phyloP scores from a whole-genome alignment of 35 echinoderm and acorn worm genomes.

The Amphiura filiformis region DNA sequence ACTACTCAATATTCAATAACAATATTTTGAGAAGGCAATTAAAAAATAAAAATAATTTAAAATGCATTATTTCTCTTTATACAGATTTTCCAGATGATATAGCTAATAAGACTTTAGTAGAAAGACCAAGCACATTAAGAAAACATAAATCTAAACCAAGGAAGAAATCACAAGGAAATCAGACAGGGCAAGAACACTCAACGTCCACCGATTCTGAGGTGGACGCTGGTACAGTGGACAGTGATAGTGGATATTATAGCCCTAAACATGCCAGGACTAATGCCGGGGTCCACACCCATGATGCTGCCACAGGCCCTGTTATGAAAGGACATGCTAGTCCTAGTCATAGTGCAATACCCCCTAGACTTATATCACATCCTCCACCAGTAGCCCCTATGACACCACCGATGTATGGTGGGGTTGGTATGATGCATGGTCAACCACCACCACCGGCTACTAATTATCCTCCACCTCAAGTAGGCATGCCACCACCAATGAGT shows the following conservation, averaged over 20 bases:
- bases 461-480: neutral
- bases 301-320: constrained; percentile 39
- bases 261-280: constrained; percentile 59
- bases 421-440: constrained; percentile 3
- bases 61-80: neutral
- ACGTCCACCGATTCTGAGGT: constrained; percentile 80
- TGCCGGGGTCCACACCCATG: constrained; percentile 28
- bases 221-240: constrained; percentile 61
- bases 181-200: constrained; percentile 64
- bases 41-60: too few species aligned
- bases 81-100: constrained; percentile 95
- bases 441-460: constrained; percentile 3
- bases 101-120: constrained; percentile 81
- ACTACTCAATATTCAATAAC: too few species aligned
- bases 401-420: neutral
- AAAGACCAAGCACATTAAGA: constrained; percentile 53
- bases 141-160: constrained; percentile 41
- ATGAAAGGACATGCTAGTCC: neutral
- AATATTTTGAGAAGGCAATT: too few species aligned
- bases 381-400: neutral
- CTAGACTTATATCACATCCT: neutral
- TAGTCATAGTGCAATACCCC: neutral
- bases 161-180: constrained; percentile 80
- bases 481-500: constrained; percentile 14
- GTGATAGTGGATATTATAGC: constrained; percentile 96